Base-by-base conservation (phyloP, 2,113 vertebrate genomes). In the Rhadina sibilatrix region DNA sequence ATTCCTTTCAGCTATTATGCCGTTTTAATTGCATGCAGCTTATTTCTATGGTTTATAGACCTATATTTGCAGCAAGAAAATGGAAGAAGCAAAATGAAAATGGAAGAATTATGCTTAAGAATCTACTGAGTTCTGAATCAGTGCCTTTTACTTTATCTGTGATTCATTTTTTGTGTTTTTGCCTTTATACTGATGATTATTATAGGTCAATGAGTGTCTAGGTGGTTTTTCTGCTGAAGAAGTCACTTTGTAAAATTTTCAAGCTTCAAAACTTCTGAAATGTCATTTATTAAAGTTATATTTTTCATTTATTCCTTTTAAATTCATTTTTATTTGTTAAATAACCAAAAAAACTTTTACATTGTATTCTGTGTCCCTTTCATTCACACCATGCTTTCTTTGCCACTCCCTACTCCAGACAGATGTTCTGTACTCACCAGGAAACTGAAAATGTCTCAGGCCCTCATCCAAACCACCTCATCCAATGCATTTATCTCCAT, bases 81-180 rank as follows among this genome's bases (percentile, higher is more conserved):
- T 96, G 80, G 93, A 98, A 97, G 56, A 60, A 93, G 70, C 87
- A 95, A 98, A 97, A 98, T 95, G 88, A 97, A 98, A 98, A 98
- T 97, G 96, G 97, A 98, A 97, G 94, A 98, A 98, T 97, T 98
- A 98, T 98, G 97, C 96, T 97, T 98, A 98, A 92, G 92, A 96
- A 98, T 96, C 78, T 97, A 97, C 97, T 91, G 96, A 96, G 94
- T 94, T 96, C 94, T 93, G 87, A 97, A 95, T 95, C 96, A 95
- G 90, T 97, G 68, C 66, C 92, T 98, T 96, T 96, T 97, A 93
- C 87, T 98, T 97, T 96, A 92, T 80, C 82, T 64, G 83, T 97
- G 94, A 94, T 97, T 97, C 89, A 97, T 96, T 97, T 96, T 94
- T 74, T 87, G 94, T 97, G 61, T 22, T 84, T 95, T 93, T 77